A percentile compares a stretch with the other conserved stretches of the same genome.
Evolutionary conservation across 1,140 invertebrate species (phyloP).

Genomic region (Aphis gossypii): DNA sequence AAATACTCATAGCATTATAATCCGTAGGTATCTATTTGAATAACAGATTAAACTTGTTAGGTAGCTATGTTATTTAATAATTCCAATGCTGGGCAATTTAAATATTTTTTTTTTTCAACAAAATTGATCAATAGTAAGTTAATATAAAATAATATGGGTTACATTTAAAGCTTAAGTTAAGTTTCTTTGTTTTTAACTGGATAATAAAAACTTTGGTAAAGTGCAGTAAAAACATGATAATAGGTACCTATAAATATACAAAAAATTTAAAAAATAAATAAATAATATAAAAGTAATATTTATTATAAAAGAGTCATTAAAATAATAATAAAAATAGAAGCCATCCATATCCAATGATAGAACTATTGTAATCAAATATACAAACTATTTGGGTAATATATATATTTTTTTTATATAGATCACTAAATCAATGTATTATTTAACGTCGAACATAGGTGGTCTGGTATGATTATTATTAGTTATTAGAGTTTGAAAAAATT

Average conservation of each 20-base stretch:
- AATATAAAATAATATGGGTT: background rate
- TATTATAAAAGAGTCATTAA: too few relatives aligned
- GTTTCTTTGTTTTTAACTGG: background rate
- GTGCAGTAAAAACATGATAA: background rate
- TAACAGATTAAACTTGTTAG: background rate
- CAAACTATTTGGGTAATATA: background rate
- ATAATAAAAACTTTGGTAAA: too few relatives aligned
- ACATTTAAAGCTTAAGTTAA: background rate
- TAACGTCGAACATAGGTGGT: too few relatives aligned
- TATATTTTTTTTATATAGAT: background rate
- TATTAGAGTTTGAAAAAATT: background rate
- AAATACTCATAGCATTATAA: background rate
- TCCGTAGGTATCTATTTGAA: background rate
- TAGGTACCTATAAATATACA: background rate
- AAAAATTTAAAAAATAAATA: too few relatives aligned
- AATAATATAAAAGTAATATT: too few relatives aligned
- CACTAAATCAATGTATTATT: background rate
- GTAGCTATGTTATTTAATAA: too few relatives aligned
- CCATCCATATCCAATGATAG: too few relatives aligned
- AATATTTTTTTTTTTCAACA: background rate
- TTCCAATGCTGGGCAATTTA: background rate
- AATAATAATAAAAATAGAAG: too few relatives aligned
- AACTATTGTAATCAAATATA: background rate
- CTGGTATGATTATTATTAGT: background rate
- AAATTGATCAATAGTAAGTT: background rate